Evolutionary conservation across 2,888 invertebrate genomes (phyloP), one percentile per base, ranked within the genome.

Genomic region (Iphiclides podalirius): DNA sequence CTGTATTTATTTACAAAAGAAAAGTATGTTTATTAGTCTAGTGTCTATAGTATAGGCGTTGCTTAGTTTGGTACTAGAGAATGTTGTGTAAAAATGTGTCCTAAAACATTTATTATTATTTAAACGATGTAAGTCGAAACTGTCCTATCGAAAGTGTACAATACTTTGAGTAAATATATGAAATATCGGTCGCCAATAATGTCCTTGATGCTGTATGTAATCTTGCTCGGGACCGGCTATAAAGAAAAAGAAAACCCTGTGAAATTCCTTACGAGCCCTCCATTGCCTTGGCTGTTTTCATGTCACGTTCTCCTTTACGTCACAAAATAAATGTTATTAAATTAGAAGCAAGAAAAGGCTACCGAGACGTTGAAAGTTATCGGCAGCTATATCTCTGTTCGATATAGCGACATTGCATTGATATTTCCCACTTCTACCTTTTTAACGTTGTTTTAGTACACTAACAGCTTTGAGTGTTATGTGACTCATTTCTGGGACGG

Each of bases 281-380:
- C 43, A 31, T 40, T 45, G 45, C 41, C 31, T 34, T 38, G 35
- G 45, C 40, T 36, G 49, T 49, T 49, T 48, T 53, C 47, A 50
- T 16, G 50, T 53, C 53, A 53, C 50, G 50, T 53, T 26, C 41
- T 44, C 23, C 43, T 40, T 47, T 47, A 50, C 47, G 50, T 40
- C 47, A 53, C 50, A 50, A 53, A 53, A 41, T 50, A 47, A 50
- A 50, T 50, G 49, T 46, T 53, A 47, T 49, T 28, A 53, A 50
- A 47, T 44, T 50, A 47, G 40, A 50, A 40, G 43, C n/a, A 43
- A 34, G 49, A 35, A 44, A 44, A 39, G 44, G 44, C 34, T 13
- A 35, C 20, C 23, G 26, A 39, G 17, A 17, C 35, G n/a, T 35
- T 28, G 14, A 26, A 13, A 28, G 34, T 43, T 35, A 34, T 16